Evolutionary conservation across 53 echinoderm and acorn worm species (phyloP), one percentile per base, ranked within the genome.

Genomic region (Paracentrotus lividus): DNA sequence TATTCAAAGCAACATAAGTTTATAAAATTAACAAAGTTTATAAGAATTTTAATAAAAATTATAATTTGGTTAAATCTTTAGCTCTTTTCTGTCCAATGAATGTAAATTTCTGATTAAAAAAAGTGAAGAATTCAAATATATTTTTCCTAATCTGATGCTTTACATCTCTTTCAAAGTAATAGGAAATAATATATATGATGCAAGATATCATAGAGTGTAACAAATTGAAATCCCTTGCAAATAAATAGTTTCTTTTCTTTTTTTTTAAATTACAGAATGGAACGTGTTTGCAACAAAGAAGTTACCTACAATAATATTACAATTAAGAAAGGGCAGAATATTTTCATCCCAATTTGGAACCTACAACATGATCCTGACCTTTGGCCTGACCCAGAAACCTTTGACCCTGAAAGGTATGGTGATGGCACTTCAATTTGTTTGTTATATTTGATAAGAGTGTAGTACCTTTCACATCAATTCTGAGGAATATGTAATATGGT

Each of bases 331-430:
- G 97, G 97, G 4, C 77, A 75, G 47, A n/a, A 84, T 32, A 34
- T 96, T 8, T 65, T 85, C 34, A 93, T 98, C 27, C 94, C 97
- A 18, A 88, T 94, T 87, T 97, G 95, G 94, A 72, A 76, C 31
- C 90, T 98, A 16, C 97, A 98, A 65, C 94, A 96, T 33, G 95
- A 97, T 44, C 91, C 96, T 16, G 93, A 98, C 29, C 31, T 96
- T 20, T 98, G 96, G 96, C 94, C 95, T 16, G 93, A 98, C 67
- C 98, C 98, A 72, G 93, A 95, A 27, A 96, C 94, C 49, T 98
- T 98, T 69, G 85, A 97, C 87, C 97, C 98, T 20, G 98, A 98
- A 42, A 96, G 96, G 97, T 97, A 93, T 26, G 31, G 40, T 43
- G 27, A 77, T 27, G 8, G 1, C 0, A 38, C 15, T 2, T 40